A percentile compares a stretch with the other conserved stretches of the same genome.
phyloP scores from a whole-genome alignment of 2,888 invertebrate genomes.

The Lymantria monacha region DNA sequence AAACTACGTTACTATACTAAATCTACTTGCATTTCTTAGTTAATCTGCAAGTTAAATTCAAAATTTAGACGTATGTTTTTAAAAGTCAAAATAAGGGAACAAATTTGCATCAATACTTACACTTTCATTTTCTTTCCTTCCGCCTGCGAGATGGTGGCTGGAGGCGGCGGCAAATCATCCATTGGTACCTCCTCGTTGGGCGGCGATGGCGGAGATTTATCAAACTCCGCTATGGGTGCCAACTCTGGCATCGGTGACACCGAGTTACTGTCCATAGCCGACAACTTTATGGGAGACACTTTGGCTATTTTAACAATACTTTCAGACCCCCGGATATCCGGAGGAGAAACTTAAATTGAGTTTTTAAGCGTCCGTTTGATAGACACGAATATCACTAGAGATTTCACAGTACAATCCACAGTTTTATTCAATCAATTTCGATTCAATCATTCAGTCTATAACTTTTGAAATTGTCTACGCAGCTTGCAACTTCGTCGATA shows the following conservation, averaged over 20 bases:
- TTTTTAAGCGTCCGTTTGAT: conserved; percentile 13
- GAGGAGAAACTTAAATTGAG: conserved; percentile 42
- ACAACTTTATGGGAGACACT: conserved; percentile 82
- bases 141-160: conserved; percentile 80
- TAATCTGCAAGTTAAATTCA: too few species aligned
- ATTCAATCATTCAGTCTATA: conserved; percentile 9
- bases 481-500: conserved; percentile 39
- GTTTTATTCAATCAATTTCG: conserved; percentile 28
- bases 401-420: conserved; percentile 26
- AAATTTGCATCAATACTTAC: conserved; percentile 52
- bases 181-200: conserved; percentile 83
- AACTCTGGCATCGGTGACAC: conserved; percentile 86
- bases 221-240: conserved; percentile 87
- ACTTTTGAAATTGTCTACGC: conserved; percentile 14
- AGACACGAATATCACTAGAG: not conserved
- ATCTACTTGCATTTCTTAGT: too few species aligned
- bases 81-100: not conserved
- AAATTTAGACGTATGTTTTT: too few species aligned
- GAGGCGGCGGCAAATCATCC: conserved; percentile 85
- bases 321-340: conserved; percentile 60
- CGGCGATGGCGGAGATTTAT: conserved; percentile 86
- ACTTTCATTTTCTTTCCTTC: conserved; percentile 80
- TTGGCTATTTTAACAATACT: conserved; percentile 61
- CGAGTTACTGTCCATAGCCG: conserved; percentile 86
- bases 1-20: too few species aligned